phyloP scores from a whole-genome alignment of 1,140 invertebrate species.

The Antheraea pernyi region DNA sequence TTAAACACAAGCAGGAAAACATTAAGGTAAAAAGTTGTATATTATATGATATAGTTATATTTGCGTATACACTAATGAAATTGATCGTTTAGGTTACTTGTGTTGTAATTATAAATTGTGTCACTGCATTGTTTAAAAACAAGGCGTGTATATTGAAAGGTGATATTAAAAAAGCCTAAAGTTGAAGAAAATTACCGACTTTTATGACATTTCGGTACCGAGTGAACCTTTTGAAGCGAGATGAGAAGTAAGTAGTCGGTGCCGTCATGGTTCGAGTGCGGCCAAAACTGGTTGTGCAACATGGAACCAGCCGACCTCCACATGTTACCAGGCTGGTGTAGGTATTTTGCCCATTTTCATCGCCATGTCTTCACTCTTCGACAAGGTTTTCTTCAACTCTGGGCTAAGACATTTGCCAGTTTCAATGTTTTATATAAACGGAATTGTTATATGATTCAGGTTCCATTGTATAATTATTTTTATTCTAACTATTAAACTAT shows the following conservation, averaged over 20 bases:
- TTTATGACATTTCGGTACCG: background rate
- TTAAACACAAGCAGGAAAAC: too few relatives aligned
- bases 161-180: background rate
- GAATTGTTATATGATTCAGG: too few relatives aligned
- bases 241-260: background rate
- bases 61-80: background rate
- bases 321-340: background rate
- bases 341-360: background rate
- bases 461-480: too few relatives aligned
- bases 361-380: background rate
- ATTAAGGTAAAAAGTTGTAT: too few relatives aligned
- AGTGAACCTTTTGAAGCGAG: background rate
- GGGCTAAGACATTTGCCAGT: too few relatives aligned
- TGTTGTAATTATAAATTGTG: background rate
- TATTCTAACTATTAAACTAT: too few relatives aligned
- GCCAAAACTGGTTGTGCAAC: background rate
- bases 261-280: background rate
- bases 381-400: background rate
- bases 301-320: background rate
- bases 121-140: background rate
- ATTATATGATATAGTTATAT: too few relatives aligned
- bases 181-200: background rate
- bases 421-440: too few relatives aligned
- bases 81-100: background rate
- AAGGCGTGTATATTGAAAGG: background rate